phyloP scores from a whole-genome alignment of 1,140 invertebrate species.

The Drepana arcuata region DNA sequence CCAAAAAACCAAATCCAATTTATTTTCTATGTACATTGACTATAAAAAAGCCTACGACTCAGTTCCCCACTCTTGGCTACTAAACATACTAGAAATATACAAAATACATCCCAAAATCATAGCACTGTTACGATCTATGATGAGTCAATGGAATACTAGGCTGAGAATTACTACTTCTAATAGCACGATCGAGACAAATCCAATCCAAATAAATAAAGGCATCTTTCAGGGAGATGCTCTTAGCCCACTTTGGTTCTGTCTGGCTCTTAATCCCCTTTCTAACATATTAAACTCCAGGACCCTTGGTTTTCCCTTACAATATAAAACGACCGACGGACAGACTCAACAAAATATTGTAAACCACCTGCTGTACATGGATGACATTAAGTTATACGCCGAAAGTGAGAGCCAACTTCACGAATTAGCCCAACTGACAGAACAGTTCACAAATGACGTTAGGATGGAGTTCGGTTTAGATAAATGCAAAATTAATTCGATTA shows the following conservation, averaged over 20 bases:
- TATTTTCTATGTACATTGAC: slow-evolving; percentile 8
- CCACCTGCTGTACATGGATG: slow-evolving; percentile 13
- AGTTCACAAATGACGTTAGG: slow-evolving; percentile 11
- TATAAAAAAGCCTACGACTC: not conserved
- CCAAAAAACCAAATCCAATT: slow-evolving; percentile 2
- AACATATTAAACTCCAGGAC: slow-evolving; percentile 1
- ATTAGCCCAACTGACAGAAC: slow-evolving; percentile 3
- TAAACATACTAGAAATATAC: not conserved
- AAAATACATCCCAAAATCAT: not conserved
- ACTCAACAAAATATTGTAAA: no score
- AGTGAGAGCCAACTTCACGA: not conserved
- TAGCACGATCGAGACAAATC: not conserved
- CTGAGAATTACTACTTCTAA: not conserved
- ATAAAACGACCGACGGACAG: not conserved
- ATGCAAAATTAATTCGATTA: no score
- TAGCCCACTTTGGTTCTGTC: slow-evolving; percentile 4
- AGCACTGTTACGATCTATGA: not conserved
- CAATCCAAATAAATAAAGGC: slow-evolving; percentile 4
- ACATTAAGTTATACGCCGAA: slow-evolving; percentile 11
- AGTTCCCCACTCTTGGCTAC: not conserved
- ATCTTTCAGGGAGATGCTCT: slow-evolving; percentile 11
- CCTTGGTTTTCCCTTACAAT: slow-evolving; percentile 3
- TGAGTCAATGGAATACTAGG: not conserved
- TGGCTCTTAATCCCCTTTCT: not conserved
- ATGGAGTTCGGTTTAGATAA: slow-evolving; percentile 19